Conservation (phyloP, 2,113 vertebrate genomes). For the Muntiacus muntjak region DNA sequence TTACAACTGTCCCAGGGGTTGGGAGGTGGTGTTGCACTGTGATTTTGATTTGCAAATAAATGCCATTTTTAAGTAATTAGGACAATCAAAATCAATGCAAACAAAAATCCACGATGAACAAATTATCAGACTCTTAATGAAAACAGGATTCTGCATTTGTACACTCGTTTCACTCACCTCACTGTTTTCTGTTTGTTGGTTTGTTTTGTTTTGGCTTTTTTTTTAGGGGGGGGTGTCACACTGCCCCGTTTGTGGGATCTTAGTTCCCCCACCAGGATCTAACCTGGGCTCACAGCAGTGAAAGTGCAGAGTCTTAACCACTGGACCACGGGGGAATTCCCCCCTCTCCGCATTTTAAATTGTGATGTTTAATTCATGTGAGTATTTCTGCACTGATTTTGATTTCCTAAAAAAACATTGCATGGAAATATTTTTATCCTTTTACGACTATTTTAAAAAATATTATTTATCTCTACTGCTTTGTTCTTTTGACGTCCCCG, state of each 20-base stretch:
- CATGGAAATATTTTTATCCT: background rate
- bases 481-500: accelerated
- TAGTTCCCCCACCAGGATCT: background rate
- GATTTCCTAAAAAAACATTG: background rate
- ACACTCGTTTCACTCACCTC: background rate
- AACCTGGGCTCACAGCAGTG: background rate
- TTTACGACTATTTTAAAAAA: background rate
- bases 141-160: background rate
- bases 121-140: background rate
- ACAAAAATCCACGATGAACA: background rate
- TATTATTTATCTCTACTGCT: background rate
- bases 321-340: accelerated
- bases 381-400: background rate
- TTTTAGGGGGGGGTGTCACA: accelerated
- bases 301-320: background rate
- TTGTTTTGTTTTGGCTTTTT: background rate
- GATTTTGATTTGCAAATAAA: background rate
- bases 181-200: background rate
- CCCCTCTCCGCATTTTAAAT: background rate
- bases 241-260: background rate
- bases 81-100: background rate
- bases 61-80: background rate
- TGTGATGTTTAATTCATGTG: background rate
- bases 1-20: background rate
- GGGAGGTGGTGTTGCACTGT: background rate